phyloP scores from a whole-genome alignment of 1,140 invertebrate genomes.

The Pogonognathellus flavescens region DNA sequence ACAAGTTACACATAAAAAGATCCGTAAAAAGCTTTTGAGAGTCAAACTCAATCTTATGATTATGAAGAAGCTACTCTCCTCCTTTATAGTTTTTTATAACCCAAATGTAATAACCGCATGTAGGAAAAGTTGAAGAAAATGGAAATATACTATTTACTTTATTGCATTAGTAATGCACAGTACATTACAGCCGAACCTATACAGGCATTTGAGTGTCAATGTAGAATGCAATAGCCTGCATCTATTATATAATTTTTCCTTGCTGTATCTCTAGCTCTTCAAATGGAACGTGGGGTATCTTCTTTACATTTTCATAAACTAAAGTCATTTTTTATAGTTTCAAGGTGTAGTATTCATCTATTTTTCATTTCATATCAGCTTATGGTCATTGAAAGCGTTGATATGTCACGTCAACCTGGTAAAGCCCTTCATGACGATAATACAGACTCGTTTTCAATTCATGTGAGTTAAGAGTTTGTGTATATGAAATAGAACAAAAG shows the following conservation, averaged over 20 bases:
- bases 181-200: background rate
- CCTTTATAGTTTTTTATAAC: constrained; percentile 25
- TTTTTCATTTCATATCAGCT: constrained; percentile 31
- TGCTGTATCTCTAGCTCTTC: background rate
- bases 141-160: constrained; percentile 10
- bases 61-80: constrained; percentile 14
- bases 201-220: background rate
- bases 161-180: background rate
- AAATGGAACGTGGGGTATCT: constrained; percentile 24
- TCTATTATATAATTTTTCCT: background rate
- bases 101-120: constrained; percentile 36
- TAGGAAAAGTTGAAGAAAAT: constrained; percentile 25
- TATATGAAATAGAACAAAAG: too few species aligned
- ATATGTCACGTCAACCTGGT: constrained; percentile 23
- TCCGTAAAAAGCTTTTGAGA: constrained; percentile 15
- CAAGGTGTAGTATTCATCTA: background rate
- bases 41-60: constrained; percentile 22
- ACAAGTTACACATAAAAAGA: constrained; percentile 21
- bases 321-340: background rate
- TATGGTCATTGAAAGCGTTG: constrained; percentile 30
- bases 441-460: constrained; percentile 3
- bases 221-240: background rate
- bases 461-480: background rate
- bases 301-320: constrained; percentile 15
- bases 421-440: constrained; percentile 2